These are phyloP conservation scores for Dinoponera quadriceps DNA, from an alignment of 1,140 invertebrate genomes.

Conservation along the genomic window DNA sequence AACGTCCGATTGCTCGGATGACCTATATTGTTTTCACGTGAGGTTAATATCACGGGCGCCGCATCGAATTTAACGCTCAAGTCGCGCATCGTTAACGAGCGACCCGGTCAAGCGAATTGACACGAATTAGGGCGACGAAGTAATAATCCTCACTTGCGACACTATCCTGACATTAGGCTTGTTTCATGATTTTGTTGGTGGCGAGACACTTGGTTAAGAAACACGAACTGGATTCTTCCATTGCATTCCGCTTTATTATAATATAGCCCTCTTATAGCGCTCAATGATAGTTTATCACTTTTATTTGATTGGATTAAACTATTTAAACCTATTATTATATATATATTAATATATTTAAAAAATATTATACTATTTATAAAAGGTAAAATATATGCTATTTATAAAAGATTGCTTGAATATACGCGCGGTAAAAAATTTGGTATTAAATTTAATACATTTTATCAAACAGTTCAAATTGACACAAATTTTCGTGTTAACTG, in stretches of 20 bases:
- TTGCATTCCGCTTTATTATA: not conserved
- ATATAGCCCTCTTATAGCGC: not conserved
- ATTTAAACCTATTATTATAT: too few species aligned
- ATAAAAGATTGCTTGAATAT: too few species aligned
- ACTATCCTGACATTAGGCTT: slow-evolving; percentile 6
- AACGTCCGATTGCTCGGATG: slow-evolving; percentile 44
- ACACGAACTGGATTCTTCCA: not conserved
- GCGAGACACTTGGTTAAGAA: not conserved
- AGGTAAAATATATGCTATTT: too few species aligned
- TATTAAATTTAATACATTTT: too few species aligned
- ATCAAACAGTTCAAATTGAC: too few species aligned
- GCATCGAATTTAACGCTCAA: slow-evolving; percentile 62
- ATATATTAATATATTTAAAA: too few species aligned
- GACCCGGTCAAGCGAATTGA: slow-evolving; percentile 73
- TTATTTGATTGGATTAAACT: not conserved
- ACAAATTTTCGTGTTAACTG: too few species aligned
- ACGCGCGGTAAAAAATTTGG: too few species aligned
- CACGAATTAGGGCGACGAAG: slow-evolving; percentile 70
- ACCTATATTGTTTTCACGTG: slow-evolving; percentile 69
- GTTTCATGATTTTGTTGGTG: slow-evolving; percentile 28
- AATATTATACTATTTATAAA: too few species aligned
- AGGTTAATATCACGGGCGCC: slow-evolving; percentile 65
- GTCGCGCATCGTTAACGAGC: slow-evolving; percentile 63
- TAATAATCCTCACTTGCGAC: slow-evolving; percentile 44
- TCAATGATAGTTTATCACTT: too few species aligned